Evolutionary conservation across 1,140 invertebrate species (phyloP).

Genomic region (Apis mellifera): Amel_HAv3.1 CM009937.2:8141501-8142000

Average conservation of each 20-base stretch:
- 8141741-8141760: slow-evolving; percentile 86
- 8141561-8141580: slow-evolving; percentile 92
- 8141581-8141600: slow-evolving; percentile 38
- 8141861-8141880: background rate
- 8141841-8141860: slow-evolving; percentile 21
- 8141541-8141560: slow-evolving; percentile 91
- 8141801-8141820: slow-evolving; percentile 90
- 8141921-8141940: slow-evolving; percentile 90
- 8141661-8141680: slow-evolving; percentile 86
- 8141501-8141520: slow-evolving; percentile 90
- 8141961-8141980: slow-evolving; percentile 93
- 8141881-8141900: slow-evolving; percentile 86
- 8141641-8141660: slow-evolving; percentile 84
- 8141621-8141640: background rate
- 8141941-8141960: slow-evolving; percentile 93
- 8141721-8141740: slow-evolving; percentile 87
- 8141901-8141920: slow-evolving; percentile 87
- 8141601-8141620: background rate
- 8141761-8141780: slow-evolving; percentile 88
- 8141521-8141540: slow-evolving; percentile 88
- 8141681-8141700: slow-evolving; percentile 90
- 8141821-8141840: slow-evolving; percentile 84
- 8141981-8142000: slow-evolving; percentile 89
- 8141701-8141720: slow-evolving; percentile 89
- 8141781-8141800: slow-evolving; percentile 91